phyloP scores from a whole-genome alignment of 2,797 vertebrate species.

The Eutrigla gurnardus region DNA sequence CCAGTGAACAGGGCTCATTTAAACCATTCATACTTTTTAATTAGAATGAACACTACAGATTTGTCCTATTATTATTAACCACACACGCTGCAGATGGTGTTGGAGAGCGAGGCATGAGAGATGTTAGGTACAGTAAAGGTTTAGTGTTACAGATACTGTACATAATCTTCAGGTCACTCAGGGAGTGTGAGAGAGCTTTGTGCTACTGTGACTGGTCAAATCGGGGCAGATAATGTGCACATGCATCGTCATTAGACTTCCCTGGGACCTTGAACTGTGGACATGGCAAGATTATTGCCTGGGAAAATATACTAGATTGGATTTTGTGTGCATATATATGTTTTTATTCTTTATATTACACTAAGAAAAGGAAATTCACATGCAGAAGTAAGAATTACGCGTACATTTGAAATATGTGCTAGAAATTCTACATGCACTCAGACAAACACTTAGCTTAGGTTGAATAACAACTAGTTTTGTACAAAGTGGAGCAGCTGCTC shows the following conservation, averaged over 20 bases:
- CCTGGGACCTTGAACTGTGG: slow-evolving; percentile 4
- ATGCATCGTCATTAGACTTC: background rate
- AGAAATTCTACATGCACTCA: background rate
- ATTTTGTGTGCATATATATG: background rate
- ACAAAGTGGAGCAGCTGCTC: background rate
- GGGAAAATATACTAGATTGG: background rate
- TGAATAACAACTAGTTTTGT: background rate
- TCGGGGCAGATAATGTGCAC: slow-evolving; percentile 10
- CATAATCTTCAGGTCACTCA: background rate
- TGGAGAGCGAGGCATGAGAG: background rate
- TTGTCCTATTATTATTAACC: background rate
- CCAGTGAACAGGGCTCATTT: too few relatives aligned
- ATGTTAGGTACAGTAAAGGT: background rate
- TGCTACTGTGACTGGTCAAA: slow-evolving; percentile 10
- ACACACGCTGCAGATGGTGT: background rate
- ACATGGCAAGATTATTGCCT: slow-evolving; percentile 1
- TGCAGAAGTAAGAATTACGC: background rate
- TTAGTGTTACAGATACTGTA: background rate
- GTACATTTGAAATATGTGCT: background rate
- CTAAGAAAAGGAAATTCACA: background rate
- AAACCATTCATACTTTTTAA: too few relatives aligned
- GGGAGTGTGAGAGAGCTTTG: slow-evolving; percentile 22
- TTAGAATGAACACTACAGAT: too few relatives aligned
- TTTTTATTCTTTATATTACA: background rate
- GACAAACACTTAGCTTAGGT: background rate